Percentiles rank a stretch among this genome's conserved stretches.
These are phyloP conservation scores for Sitodiplosis mosellana DNA, from an alignment of 1,140 invertebrate species.

Conservation along the genomic window DNA sequence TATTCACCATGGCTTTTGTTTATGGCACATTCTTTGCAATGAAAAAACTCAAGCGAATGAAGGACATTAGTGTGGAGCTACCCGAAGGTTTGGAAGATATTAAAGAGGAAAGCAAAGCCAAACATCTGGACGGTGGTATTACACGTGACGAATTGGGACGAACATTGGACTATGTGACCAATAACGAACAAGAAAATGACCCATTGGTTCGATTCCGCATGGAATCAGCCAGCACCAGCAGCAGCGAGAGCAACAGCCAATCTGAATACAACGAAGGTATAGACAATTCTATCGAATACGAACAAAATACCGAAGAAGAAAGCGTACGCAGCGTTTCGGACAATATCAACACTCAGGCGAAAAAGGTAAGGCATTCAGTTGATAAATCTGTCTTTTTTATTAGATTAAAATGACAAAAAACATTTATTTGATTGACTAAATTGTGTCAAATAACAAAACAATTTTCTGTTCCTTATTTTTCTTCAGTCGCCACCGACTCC, in stretches of 20 bases:
- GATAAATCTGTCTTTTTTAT: no score
- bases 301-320: not conserved
- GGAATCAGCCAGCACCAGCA: not conserved
- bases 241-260: not conserved
- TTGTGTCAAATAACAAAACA: no score
- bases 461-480: not conserved
- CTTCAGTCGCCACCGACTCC: not conserved
- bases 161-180: not conserved
- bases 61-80: conserved; percentile 25
- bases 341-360: no score
- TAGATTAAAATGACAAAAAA: no score
- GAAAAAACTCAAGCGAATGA: conserved; percentile 24
- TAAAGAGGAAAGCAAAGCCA: not conserved
- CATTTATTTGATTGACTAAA: no score
- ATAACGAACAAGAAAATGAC: not conserved
- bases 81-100: conserved; percentile 19
- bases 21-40: conserved; percentile 21
- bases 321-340: not conserved
- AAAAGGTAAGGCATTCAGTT: no score
- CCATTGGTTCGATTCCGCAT: not conserved
- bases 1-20: conserved; percentile 12
- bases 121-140: not conserved
- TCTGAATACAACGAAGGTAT: not conserved
- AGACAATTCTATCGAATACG: not conserved
- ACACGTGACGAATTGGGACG: not conserved